Percentiles rank a stretch among this genome's conserved stretches.
These are phyloP conservation scores for Hemitrygon akajei DNA, from an alignment of 2,797 vertebrate species.

Conservation along the genomic window DNA sequence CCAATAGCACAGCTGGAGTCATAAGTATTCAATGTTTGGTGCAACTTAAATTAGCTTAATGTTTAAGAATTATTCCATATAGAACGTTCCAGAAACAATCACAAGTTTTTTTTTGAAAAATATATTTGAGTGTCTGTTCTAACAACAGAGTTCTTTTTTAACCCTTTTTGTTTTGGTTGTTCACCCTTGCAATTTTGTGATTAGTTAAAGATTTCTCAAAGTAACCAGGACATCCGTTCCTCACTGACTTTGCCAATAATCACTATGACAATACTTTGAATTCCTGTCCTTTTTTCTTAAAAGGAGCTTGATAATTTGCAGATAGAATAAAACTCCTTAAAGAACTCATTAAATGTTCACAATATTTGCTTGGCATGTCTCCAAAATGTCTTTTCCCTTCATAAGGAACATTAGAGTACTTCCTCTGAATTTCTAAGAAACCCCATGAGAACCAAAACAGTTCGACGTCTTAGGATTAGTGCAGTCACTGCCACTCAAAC, in stretches of 20 bases:
- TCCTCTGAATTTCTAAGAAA: constrained; percentile 36
- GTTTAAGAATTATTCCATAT: background rate
- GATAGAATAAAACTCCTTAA: constrained; percentile 36
- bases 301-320: constrained; percentile 30
- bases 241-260: constrained; percentile 34
- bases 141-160: background rate
- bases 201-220: constrained; percentile 29
- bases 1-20: background rate
- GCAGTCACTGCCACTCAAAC: constrained; percentile 16
- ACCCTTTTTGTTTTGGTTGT: background rate
- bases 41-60: constrained; percentile 1
- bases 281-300: background rate
- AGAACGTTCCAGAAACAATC: background rate
- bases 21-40: constrained; percentile 19
- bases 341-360: constrained; percentile 34
- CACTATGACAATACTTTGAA: constrained; percentile 33
- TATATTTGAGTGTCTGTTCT: background rate
- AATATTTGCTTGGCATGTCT: constrained; percentile 35
- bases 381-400: constrained; percentile 36
- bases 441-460: constrained; percentile 37
- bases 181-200: constrained; percentile 21
- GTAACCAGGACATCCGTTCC: constrained; percentile 33
- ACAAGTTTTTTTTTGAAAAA: constrained; percentile 2
- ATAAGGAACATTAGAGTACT: constrained; percentile 35
- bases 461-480: constrained; percentile 33